Evolutionary conservation across 2,113 vertebrate species (phyloP), one percentile per base, ranked within the genome.

Genomic region (Hyaena hyaena): DNA sequence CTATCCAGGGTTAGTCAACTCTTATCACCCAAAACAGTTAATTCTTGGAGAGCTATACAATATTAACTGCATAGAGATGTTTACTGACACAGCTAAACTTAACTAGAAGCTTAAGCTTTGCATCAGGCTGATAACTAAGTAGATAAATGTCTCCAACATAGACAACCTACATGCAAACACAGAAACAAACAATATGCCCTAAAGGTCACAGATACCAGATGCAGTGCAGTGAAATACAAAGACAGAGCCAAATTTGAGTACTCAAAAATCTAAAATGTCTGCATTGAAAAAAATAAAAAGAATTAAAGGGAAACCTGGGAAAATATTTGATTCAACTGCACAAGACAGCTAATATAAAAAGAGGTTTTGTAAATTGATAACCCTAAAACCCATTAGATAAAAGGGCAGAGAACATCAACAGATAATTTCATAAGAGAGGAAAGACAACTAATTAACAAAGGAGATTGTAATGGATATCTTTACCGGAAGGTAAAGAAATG

Each of bases 401-500:
- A 69, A 77, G 24, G 24, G 24, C 77, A 80, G 63, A 87, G 26
- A 12, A 10, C 5, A 66, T 84, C 58, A 79, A 15, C 71, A 95
- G 31, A 93, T 77, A 90, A 88, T 95, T 95, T 95, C 58, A 7
- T 69, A 87, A 90, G n/a, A 95, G 28, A 61, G 7, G 48, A 53
- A 80, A 86, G 31, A 66, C 39, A 90, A 14, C 10, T 88, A 19
- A 55, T 71, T 53, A 88, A 5, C 28, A 95, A 84, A 80, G 35
- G 69, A 79, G 63, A 86, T 35, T 43, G 33, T 63, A 81, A 66
- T 82, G 5, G 71, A 7, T 66, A 69, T 80, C 55, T 81, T 95
- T 80, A 79, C 65, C 43, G 68, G 76, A 88, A 93, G 68, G 48
- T 90, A 28, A 84, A 76, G 33, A 92, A 89, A 89, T 63, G 21